Base-by-base conservation (phyloP, 2,797 vertebrate genomes). In the Sebastes oblongus region DNA sequence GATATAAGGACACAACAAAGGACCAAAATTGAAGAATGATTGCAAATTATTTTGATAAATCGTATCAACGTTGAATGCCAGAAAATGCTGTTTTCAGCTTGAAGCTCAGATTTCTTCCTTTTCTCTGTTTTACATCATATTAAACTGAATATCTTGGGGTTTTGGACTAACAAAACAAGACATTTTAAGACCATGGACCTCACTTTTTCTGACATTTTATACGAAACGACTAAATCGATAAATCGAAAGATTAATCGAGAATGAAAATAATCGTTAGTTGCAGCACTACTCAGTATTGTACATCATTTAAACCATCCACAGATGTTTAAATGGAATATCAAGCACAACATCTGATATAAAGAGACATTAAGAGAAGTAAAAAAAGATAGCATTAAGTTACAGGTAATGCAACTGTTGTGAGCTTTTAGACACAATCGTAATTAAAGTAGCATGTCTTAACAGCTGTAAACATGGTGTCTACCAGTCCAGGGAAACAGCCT, bases 401-500 rank as follows among this genome's bases (percentile, higher is more conserved):
- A 18, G 16, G 13, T 36, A 42, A 54, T 13, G 20, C 2, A 65
- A 22, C 46, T 46, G 66, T 55, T 3, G 10, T 64, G 72, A 64
- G 59, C 13, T 24, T 72, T 39, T 4, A 68, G 54, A 34, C 50
- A 46, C 54, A 60, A 34, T 3, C 24, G 9, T n/a, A 52, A 73
- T 29, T n/a, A 24, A 39, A 60, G 25, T 6, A 56, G 46, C 77
- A 59, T 30, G 50, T 77, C 42, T 50, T 46, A 84, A 75, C 70
- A 61, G 27, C 74, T 79, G 39, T 71, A 62, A 82, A 86, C 32
- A 67, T 12, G 13, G 34, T 16, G 66, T 54, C 27, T 18, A 71
- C 36, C 72, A 25, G 36, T 39, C 36, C 13, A 14, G 58, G 54
- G 18, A 46, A 79, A 62, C 18, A 64, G 46, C 66, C 72, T 66